Evolutionary conservation across 1,140 invertebrate species (phyloP).

Genomic region (Bombus pascuorum): DNA sequence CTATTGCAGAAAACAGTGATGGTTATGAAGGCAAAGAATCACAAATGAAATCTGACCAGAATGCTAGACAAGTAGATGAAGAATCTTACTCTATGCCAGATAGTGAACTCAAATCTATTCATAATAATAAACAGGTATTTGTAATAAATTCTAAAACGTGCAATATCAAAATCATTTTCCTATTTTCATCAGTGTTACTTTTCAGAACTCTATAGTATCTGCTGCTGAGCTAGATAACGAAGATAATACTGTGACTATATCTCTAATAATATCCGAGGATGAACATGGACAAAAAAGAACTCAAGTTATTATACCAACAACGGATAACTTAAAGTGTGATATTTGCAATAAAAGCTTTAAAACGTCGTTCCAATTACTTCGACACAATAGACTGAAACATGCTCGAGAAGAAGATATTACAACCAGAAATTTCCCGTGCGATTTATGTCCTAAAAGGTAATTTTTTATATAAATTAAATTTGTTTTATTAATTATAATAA

Average conservation of each 20-base stretch:
- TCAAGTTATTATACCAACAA: conserved; percentile 81
- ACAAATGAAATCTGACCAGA: conserved; percentile 60
- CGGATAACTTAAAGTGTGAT: conserved; percentile 78
- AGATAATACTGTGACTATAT: conserved; percentile 81
- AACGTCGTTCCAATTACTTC: conserved; percentile 78
- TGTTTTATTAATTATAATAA: not conserved
- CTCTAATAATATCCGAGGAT: conserved; percentile 81
- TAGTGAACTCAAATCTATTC: conserved; percentile 62
- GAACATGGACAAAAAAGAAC: conserved; percentile 81
- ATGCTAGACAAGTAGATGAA: conserved; percentile 63
- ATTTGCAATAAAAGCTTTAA: conserved; percentile 80
- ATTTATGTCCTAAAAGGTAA: conserved; percentile 80
- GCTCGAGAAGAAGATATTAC: conserved; percentile 81
- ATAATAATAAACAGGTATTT: conserved; percentile 68
- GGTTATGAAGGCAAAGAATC: conserved; percentile 72
- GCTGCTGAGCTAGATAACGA: conserved; percentile 74
- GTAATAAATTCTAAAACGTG: not conserved
- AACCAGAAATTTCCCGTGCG: conserved; percentile 81
- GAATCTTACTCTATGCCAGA: conserved; percentile 72
- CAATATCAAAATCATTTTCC: not conserved
- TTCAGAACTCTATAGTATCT: conserved; percentile 40
- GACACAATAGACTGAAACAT: conserved; percentile 80
- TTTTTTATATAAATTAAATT: not conserved
- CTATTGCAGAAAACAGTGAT: conserved; percentile 74
- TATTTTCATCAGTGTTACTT: conserved; percentile 15